A percentile compares a stretch with the other conserved stretches of the same genome.
Conservation (phyloP, 1,140 invertebrate species). For the Brachionus paranguensis region DNA sequence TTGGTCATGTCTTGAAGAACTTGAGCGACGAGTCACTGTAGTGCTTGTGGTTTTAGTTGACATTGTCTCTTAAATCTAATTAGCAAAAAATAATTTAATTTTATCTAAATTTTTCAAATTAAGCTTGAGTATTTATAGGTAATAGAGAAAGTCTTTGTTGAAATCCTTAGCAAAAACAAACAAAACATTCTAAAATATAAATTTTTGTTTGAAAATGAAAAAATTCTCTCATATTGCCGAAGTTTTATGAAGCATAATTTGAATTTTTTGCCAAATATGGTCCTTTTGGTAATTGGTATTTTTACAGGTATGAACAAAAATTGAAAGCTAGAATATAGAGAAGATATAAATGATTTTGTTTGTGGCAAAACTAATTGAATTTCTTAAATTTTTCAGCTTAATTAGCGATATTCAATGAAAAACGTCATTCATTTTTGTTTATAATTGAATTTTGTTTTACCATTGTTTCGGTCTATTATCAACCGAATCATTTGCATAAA, state of each 20-base stretch:
- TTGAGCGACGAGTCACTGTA: not conserved
- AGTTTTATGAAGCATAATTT: slow-evolving; percentile 20
- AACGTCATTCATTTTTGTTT: not conserved
- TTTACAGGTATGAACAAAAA: slow-evolving; percentile 9
- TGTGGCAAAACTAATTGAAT: slow-evolving; percentile 1
- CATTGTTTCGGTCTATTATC: not conserved
- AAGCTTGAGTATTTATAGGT: not conserved
- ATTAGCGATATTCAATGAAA: not conserved
- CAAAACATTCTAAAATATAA: not conserved
- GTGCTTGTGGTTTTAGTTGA: not conserved
- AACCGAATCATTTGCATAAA: not conserved
- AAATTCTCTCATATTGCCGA: not conserved
- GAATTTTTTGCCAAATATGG: not conserved
- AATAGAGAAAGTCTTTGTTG: not conserved
- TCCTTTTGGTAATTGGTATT: slow-evolving; percentile 12
- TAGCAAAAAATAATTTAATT: not conserved
- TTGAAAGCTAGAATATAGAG: not conserved
- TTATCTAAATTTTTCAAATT: not conserved
- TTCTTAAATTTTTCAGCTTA: slow-evolving; percentile 30
- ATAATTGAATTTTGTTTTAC: not conserved
- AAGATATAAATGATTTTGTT: slow-evolving; percentile 20
- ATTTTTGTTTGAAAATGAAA: not conserved
- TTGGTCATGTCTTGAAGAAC: not conserved
- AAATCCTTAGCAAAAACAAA: not conserved
- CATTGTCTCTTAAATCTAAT: not conserved